Evolutionary conservation across 2,797 vertebrate genomes (phyloP), one percentile per base, ranked within the genome.

Genomic region (Hemitrygon akajei): DNA sequence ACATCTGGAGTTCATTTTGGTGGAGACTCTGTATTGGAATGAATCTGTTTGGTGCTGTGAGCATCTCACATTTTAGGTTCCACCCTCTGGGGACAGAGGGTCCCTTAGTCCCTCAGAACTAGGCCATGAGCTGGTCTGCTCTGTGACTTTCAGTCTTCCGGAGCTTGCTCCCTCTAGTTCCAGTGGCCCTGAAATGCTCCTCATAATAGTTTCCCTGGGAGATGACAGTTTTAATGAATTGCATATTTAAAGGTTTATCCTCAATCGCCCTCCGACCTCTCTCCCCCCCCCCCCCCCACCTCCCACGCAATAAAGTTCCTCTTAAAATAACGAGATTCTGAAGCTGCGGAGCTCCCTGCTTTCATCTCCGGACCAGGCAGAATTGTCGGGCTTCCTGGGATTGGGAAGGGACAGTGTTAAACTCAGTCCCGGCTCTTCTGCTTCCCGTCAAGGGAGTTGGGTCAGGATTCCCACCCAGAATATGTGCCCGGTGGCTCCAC

Each of bases 1-100:
- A 96, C 97, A 97, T 97, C 97, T 98, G 97, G 96, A 97, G 96
- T 94, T 94, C 94, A 97, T 97, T 97, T 96, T 94, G 95, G 93
- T 94, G 96, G 95, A 97, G 95, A 94, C 96, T 96, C 94, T 81
- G 95, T 96, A 95, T 95, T 95, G 95, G 96, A 97, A 97, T 97
- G 96, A 25, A 58, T 95, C 95, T 94, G 93, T 94, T 95, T 94
- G 94, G 47, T 60, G 92, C 47, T 56, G 94, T 95, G 94, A 95
- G 95, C 94, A 95, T 95, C 73, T 0, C 94, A 95, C 95, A 94
- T 95, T 95, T 93, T 94, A 94, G 73, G 94, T 89, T 95, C 94
- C 89, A 93, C 30, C 95, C 95, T 94, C 94, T 95, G 95, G 94
- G 94, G 95, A 95, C 94, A 95, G 95, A 94, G 94, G 95, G 94